These are phyloP conservation scores for Oeneis ivallda DNA, from an alignment of 2,888 invertebrate species.

Conservation along the genomic window DNA sequence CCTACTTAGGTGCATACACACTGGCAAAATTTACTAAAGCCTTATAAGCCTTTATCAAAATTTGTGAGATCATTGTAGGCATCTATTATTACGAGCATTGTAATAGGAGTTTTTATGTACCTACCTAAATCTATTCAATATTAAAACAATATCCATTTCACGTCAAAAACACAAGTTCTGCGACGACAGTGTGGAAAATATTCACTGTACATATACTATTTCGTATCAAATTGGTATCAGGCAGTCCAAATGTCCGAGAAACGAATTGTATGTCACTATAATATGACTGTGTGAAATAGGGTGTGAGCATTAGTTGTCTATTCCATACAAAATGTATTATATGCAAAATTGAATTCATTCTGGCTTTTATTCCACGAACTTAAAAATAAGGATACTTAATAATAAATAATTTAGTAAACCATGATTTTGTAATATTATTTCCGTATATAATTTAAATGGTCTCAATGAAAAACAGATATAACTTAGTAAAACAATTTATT, in stretches of 20 bases:
- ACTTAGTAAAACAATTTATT: too few species aligned
- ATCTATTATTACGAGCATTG: too few species aligned
- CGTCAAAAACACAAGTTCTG: constrained; percentile 1
- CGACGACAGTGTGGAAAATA: not conserved
- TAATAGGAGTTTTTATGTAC: too few species aligned
- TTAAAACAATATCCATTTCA: not conserved
- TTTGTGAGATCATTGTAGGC: too few species aligned
- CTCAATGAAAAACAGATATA: too few species aligned
- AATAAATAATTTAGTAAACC: too few species aligned
- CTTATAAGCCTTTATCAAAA: too few species aligned
- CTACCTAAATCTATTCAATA: too few species aligned
- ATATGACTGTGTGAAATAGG: constrained; percentile 4
- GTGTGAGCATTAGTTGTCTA: not conserved
- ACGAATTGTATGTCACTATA: constrained; percentile 11
- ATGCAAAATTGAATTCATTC: not conserved
- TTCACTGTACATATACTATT: not conserved
- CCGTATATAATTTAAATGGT: too few species aligned
- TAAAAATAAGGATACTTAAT: not conserved
- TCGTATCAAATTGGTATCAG: constrained; percentile 1
- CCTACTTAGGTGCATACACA: too few species aligned
- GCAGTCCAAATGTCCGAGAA: constrained; percentile 9
- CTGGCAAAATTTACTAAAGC: too few species aligned
- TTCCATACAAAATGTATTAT: not conserved
- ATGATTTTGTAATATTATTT: too few species aligned
- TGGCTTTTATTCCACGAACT: not conserved